These are phyloP conservation scores for Ruditapes philippinarum DNA, from an alignment of 1,140 invertebrate genomes.

Conservation along the genomic window DNA sequence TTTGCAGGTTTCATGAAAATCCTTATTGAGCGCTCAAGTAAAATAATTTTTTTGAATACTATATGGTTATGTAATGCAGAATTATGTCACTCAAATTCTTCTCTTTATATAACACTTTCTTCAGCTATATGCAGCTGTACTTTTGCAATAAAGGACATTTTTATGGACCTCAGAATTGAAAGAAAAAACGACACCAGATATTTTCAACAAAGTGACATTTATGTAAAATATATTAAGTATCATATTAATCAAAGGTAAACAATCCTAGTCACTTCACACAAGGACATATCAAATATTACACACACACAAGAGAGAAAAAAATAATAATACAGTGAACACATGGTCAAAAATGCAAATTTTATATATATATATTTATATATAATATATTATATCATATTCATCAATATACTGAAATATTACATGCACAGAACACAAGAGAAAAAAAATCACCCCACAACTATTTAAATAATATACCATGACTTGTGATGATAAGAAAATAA, in stretches of 20 bases:
- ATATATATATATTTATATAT: slow-evolving; percentile 47
- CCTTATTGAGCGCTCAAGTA: too few relatives aligned
- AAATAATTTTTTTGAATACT: too few relatives aligned
- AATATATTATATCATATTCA: slow-evolving; percentile 60
- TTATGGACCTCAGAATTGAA: background rate
- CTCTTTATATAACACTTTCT: too few relatives aligned
- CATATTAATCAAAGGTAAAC: slow-evolving; percentile 64
- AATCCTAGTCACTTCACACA: slow-evolving; percentile 54
- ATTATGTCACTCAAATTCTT: too few relatives aligned
- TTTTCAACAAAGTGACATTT: slow-evolving; percentile 69
- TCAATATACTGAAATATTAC: slow-evolving; percentile 21
- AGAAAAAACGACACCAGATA: slow-evolving; percentile 26
- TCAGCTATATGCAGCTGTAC: too few relatives aligned
- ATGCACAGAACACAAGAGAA: slow-evolving; percentile 30
- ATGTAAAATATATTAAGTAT: slow-evolving; percentile 67
- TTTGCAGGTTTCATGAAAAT: too few relatives aligned
- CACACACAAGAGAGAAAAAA: slow-evolving; percentile 46
- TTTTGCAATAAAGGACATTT: too few relatives aligned
- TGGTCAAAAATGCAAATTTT: slow-evolving; percentile 56
- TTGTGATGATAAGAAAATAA: background rate
- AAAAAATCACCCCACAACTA: slow-evolving; percentile 31
- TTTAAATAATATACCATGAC: background rate
- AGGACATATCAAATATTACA: slow-evolving; percentile 26
- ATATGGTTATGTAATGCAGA: too few relatives aligned
- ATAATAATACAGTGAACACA: slow-evolving; percentile 50